Base-by-base conservation (phyloP, 2,888 invertebrate genomes). In the Bellardia pandia region DNA sequence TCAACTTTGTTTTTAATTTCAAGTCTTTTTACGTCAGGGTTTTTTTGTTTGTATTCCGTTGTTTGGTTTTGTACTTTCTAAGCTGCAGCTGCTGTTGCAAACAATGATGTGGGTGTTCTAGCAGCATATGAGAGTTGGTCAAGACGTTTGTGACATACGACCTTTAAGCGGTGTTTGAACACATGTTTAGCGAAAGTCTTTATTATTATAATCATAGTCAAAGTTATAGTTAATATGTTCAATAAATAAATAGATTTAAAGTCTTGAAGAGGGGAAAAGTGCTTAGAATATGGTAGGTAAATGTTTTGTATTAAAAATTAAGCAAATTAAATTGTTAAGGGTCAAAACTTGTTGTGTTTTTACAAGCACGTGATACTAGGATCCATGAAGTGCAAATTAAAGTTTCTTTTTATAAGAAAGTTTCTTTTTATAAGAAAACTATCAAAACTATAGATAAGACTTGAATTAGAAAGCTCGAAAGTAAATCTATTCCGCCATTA, bases 11-110 rank as follows among this genome's bases (percentile, higher is more conserved):
- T 85, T 87, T 81, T 81, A 87, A 87, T 87, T 81, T 85, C 30
- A 85, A 87, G 69, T 85, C 84, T 80, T 87, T 85, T 78, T 58
- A 87, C 62, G 74, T 81, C 81, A 81, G 78, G 71, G 48, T 33
- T 58, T 76, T 53, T 71, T 68, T 62, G n/a, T 30, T 11, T 58
- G 30, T 13, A 23, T 16, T 56, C 7, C 9, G 6, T 51, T n/a
- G 33, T 75, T 37, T 75, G n/a, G 14, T 30, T 56, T 76, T 62
- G 1, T 64, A 16, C 13, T 71, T n/a, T 69, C 42, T 11, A 11
- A 53, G n/a, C 23, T 58, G 9, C 0, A 3, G 9, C 30, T 3
- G 23, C 4, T 16, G 4, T 0, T 4, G 9, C 30, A 2, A n/a
- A 16, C 2, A 2, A 45, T n/a, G 76, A 83, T 48, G 45, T 71